phyloP scores from a whole-genome alignment of 2,888 invertebrate genomes.

The Leucoptera coffeella region DNA sequence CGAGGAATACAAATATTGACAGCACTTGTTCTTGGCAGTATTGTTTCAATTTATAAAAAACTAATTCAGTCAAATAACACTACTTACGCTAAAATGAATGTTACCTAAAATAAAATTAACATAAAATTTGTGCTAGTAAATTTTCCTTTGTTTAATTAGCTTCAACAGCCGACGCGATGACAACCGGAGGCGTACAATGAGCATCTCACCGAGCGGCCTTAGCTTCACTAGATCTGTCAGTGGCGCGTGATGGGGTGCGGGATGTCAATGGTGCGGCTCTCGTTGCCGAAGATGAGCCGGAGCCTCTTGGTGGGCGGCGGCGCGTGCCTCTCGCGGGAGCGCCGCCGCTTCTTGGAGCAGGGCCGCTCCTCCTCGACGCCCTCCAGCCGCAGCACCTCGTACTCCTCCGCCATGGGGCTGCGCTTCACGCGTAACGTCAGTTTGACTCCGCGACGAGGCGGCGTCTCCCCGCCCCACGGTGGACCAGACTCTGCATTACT shows the following conservation, averaged over 20 bases:
- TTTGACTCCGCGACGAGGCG: constrained; percentile 61
- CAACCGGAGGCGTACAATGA: too few relatives aligned
- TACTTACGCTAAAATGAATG: too few relatives aligned
- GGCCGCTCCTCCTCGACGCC: constrained; percentile 59
- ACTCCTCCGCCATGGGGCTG: constrained; percentile 80
- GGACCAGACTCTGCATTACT: constrained; percentile 19
- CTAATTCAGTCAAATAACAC: too few relatives aligned
- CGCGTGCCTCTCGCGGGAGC: constrained; percentile 46
- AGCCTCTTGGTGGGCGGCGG: constrained; percentile 77
- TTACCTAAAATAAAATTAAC: too few relatives aligned
- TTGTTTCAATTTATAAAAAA: too few relatives aligned
- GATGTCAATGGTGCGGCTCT: constrained; percentile 83
- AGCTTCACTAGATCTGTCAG: too few relatives aligned
- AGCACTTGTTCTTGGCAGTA: too few relatives aligned
- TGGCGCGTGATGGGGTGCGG: constrained; percentile 64
- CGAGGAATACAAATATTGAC: too few relatives aligned
- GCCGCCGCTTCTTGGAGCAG: constrained; percentile 50
- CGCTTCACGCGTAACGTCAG: constrained; percentile 81
- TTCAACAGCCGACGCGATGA: too few relatives aligned
- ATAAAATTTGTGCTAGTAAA: too few relatives aligned
- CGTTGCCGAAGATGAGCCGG: constrained; percentile 82
- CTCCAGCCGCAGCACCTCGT: constrained; percentile 78
- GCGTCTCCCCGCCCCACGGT: constrained; percentile 43
- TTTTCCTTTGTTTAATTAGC: too few relatives aligned
- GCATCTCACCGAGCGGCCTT: too few relatives aligned